Evolutionary conservation across 2,888 invertebrate species (phyloP), one percentile per base, ranked within the genome.

Genomic region (Hypomecis atomaria): DNA sequence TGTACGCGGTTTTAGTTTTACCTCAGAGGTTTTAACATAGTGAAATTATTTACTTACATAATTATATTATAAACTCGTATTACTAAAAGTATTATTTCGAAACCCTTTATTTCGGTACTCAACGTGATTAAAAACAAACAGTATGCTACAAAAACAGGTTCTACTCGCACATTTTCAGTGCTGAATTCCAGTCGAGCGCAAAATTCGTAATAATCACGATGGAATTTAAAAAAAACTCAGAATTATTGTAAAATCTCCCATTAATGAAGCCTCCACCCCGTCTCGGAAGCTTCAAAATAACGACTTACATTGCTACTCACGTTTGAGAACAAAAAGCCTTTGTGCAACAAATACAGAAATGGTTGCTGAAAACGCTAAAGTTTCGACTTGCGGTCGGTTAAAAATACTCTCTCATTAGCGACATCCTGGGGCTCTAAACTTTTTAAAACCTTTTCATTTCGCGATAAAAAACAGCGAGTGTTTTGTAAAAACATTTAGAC

Each of bases 181-280:
- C 9, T 6, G 10, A 37, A 49, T 48, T 36, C 57, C 38, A 5
- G 38, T 23, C 34, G 40, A 52, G 36, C 54, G 6, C 33, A 23
- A 38, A 38, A 48, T 54, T 48, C 48, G 47, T 54, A 59, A 54
- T 54, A 58, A 54, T 63, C 44, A 38, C n/a, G 53, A 45, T n/a
- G 34, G 44, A 48, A 49, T 49, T n/a, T 48, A 44, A 58, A 58
- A 58, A 38, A 37, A 36, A 40, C 45, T 10, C 54, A 34, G 61
- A 13, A 45, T 40, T 43, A 56, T 55, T 62, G 67, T 65, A 67
- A 23, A 34, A 11, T 49, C 63, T 44, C 43, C 45, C 60, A 50
- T 59, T 74, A 75, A 73, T 77, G 71, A 76, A 74, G 59, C 54
- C 52, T 37, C 52, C 50, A 63, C 70, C 69, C 68, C 57, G 65